phyloP scores from a whole-genome alignment of 1,140 invertebrate species.

The Tetramorium simillimum region DNA sequence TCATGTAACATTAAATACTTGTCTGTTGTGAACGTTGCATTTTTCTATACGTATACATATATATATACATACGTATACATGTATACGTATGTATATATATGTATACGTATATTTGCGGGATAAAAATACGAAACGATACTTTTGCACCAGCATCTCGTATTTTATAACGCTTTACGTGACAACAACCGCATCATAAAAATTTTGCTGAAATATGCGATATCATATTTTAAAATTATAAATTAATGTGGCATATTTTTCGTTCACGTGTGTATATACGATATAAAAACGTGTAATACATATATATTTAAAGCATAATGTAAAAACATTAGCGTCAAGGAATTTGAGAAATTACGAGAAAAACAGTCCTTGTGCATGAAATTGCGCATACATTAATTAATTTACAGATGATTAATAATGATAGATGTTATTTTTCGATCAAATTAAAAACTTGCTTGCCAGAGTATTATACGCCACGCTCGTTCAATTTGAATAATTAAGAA shows the following conservation, averaged over 20 bases:
- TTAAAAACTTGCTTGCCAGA: constrained; percentile 41
- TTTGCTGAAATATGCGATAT: neutral
- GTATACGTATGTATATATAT: too few species aligned
- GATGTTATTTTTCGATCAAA: constrained; percentile 56
- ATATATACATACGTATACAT: neutral
- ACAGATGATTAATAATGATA: constrained; percentile 55
- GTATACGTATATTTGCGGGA: neutral
- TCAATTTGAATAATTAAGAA: constrained; percentile 57
- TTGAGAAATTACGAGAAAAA: constrained; percentile 44
- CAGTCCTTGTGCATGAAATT: constrained; percentile 18
- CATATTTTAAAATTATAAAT: constrained; percentile 15
- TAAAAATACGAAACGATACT: neutral
- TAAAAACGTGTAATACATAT: neutral
- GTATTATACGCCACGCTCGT: constrained; percentile 20
- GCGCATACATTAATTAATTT: constrained; percentile 55
- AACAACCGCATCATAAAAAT: neutral
- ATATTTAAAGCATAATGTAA: neutral
- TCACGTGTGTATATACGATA: neutral
- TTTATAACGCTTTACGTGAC: neutral
- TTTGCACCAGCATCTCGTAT: neutral
- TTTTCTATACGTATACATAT: neutral
- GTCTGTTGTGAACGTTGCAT: neutral
- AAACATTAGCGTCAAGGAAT: constrained; percentile 35
- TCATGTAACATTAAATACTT: constrained; percentile 20
- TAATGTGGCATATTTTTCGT: neutral